phyloP scores from a whole-genome alignment of 2,797 vertebrate genomes.

The Cirrhinus molitorella region DNA sequence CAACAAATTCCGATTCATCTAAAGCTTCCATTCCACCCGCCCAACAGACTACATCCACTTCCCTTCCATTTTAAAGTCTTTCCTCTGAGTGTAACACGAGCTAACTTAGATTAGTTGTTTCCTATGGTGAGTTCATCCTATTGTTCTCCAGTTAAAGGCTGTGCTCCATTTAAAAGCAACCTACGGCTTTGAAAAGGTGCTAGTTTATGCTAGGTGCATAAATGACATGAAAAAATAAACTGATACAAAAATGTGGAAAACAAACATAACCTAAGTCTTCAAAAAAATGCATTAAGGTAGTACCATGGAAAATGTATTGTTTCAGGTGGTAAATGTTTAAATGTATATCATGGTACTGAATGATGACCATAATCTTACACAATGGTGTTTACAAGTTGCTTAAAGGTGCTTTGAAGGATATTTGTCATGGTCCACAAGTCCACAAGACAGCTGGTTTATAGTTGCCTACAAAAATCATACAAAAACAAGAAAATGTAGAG shows the following conservation, averaged over 20 bases:
- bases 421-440: background rate
- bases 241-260: background rate
- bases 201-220: background rate
- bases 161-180: slow-evolving; percentile 10
- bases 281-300: background rate
- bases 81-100: slow-evolving; percentile 77
- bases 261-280: background rate
- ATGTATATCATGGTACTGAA: background rate
- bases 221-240: slow-evolving; percentile 10
- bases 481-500: background rate
- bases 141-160: slow-evolving; percentile 44
- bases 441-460: background rate
- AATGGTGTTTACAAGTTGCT: background rate
- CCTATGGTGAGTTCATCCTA: slow-evolving; percentile 54
- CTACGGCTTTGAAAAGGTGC: background rate
- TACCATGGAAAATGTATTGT: background rate
- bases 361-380: background rate
- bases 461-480: background rate
- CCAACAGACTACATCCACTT: slow-evolving; percentile 62
- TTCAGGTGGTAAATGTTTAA: background rate
- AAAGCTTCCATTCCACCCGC: background rate
- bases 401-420: background rate
- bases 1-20: background rate
- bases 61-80: slow-evolving; percentile 77
- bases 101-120: slow-evolving; percentile 50